Percentiles rank a stretch among this genome's conserved stretches.
phyloP scores from a whole-genome alignment of 37 sponge, comb jelly and placozoan genomes.

The Amphimedon queenslandica region DNA sequence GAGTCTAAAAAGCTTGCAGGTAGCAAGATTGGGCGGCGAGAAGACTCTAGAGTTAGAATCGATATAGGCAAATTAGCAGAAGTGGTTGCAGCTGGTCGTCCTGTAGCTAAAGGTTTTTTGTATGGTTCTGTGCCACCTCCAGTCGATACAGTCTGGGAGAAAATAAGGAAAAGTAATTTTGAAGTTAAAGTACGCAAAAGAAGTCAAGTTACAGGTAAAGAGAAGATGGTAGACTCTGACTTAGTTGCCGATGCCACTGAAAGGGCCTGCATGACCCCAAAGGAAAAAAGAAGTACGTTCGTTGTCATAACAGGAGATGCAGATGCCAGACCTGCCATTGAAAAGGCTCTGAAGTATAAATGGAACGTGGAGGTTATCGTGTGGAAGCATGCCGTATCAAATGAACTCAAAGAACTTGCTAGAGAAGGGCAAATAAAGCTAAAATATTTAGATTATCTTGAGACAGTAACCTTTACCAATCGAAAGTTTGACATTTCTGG shows the following conservation, averaged over 20 bases:
- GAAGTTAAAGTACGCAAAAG: too few species aligned
- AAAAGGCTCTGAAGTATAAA: constrained; percentile 4
- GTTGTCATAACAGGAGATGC: constrained; percentile 34
- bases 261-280: constrained; percentile 18
- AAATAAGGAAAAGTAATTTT: constrained; percentile 17
- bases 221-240: too few species aligned
- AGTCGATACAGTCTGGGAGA: too few species aligned
- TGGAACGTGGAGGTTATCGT: constrained; percentile 32
- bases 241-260: too few species aligned
- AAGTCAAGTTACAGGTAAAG: too few species aligned
- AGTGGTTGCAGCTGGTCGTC: constrained; percentile 12
- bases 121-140: constrained; percentile 55
- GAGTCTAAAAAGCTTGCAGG: constrained; percentile 10
- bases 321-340: constrained; percentile 17
- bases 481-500: too few species aligned
- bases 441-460: neutral
- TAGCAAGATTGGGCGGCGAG: neutral
- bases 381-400: constrained; percentile 39
- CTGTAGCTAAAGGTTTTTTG: constrained; percentile 15
- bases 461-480: constrained; percentile 2
- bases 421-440: neutral
- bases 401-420: neutral
- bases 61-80: constrained; percentile 20
- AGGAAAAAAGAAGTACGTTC: constrained; percentile 8
- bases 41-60: constrained; percentile 33